Percentiles rank a stretch among this genome's conserved stretches.
phyloP scores from a whole-genome alignment of 64 coral and sea anemone species.

The Stylophora pistillata region DNA sequence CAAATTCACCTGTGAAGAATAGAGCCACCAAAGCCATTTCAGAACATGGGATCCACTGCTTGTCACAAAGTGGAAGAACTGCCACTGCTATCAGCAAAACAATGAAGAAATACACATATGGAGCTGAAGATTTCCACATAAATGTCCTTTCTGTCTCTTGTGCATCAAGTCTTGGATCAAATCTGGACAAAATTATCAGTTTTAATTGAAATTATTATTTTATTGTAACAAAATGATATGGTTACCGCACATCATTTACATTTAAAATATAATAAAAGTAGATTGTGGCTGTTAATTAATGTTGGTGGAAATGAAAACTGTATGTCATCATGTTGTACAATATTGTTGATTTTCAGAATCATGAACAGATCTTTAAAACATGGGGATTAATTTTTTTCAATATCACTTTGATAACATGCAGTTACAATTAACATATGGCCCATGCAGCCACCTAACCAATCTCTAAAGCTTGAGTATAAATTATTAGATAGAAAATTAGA shows the following conservation, averaged over 20 bases:
- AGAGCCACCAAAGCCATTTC: constrained; percentile 76
- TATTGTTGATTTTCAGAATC: too few relatives aligned
- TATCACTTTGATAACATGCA: too few relatives aligned
- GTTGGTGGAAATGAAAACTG: too few relatives aligned
- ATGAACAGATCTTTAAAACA: too few relatives aligned
- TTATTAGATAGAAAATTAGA: too few relatives aligned
- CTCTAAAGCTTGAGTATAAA: too few relatives aligned
- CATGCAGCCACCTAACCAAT: too few relatives aligned
- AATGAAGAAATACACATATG: constrained; percentile 79
- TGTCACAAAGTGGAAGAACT: constrained; percentile 78
- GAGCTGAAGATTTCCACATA: constrained; percentile 76
- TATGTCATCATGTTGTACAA: too few relatives aligned
- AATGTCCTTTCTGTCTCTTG: constrained; percentile 79
- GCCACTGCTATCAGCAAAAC: constrained; percentile 62
- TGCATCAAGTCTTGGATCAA: constrained; percentile 74
- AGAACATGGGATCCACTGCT: constrained; percentile 81
- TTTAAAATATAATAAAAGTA: background rate
- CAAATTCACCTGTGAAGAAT: constrained; percentile 73
- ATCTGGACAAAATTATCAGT: constrained; percentile 29
- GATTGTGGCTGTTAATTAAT: too few relatives aligned
- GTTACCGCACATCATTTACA: background rate
- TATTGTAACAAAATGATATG: too few relatives aligned
- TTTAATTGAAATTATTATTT: background rate
- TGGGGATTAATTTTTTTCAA: too few relatives aligned
- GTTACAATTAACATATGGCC: too few relatives aligned